Evolutionary conservation across 2,797 vertebrate genomes (phyloP).

Genomic region (Ceryle rudis): DNA sequence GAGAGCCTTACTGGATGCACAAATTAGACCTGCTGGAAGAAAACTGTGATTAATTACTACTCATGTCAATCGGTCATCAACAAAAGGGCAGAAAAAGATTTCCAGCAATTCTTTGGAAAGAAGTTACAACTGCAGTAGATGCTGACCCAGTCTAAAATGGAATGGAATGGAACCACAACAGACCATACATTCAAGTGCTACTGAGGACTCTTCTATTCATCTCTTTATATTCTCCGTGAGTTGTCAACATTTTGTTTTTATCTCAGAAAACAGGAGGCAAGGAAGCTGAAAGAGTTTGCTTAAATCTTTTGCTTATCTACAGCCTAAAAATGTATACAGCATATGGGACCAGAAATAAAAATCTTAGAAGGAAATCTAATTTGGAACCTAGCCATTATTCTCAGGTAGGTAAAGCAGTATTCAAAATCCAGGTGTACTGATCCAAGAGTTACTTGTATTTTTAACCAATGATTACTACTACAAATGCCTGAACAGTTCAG

Average conservation of each 20-base stretch:
- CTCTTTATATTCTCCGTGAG: not conserved
- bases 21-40: not conserved
- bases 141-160: not conserved
- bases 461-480: not conserved
- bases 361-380: not conserved
- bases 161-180: not conserved
- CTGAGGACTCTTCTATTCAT: not conserved
- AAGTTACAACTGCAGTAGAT: not conserved
- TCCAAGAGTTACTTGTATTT: not conserved
- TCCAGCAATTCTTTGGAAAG: not conserved
- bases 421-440: not conserved
- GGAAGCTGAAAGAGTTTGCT: not conserved
- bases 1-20: not conserved
- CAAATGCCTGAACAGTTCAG: not conserved
- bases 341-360: not conserved
- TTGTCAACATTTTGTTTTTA: not conserved
- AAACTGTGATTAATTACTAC: not conserved
- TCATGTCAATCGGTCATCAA: not conserved
- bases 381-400: not conserved
- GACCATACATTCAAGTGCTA: not conserved
- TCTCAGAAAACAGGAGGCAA: not conserved
- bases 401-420: not conserved
- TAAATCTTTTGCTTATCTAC: not conserved
- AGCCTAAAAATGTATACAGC: not conserved
- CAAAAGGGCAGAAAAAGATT: not conserved